phyloP scores from a whole-genome alignment of 2,113 vertebrate species.

The Nycticryphes semicollaris region DNA sequence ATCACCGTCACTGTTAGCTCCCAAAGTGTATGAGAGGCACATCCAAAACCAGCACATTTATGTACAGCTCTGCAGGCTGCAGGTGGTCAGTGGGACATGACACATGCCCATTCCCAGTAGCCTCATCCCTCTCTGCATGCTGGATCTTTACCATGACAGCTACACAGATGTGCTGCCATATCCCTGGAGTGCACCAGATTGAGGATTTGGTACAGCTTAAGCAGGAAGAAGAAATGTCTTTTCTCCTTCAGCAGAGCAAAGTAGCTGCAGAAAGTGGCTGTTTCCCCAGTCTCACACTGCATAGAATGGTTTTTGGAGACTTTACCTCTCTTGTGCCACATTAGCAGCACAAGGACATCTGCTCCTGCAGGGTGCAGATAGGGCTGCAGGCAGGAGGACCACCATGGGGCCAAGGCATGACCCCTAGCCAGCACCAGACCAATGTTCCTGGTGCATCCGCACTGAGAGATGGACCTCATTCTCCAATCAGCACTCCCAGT shows the following conservation, averaged over 20 bases:
- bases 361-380: not conserved
- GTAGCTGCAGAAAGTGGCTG: not conserved
- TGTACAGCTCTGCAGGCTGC: not conserved
- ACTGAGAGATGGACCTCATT: too few species aligned
- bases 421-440: not conserved
- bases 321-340: not conserved
- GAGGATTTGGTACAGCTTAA: not conserved
- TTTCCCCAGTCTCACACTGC: not conserved
- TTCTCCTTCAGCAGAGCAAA: not conserved
- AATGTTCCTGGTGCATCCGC: not conserved
- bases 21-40: not conserved
- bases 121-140: not conserved
- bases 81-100: not conserved
- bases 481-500: not conserved
- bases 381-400: not conserved
- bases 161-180: not conserved
- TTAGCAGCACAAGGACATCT: not conserved
- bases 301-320: not conserved
- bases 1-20: not conserved
- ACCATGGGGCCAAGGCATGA: not conserved
- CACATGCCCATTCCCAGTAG: not conserved
- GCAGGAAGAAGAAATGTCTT: not conserved
- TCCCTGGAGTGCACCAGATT: not conserved
- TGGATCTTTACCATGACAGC: not conserved
- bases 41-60: not conserved